Base-by-base conservation (phyloP, 2,888 invertebrate genomes). In the Trachelus tabidus region DNA sequence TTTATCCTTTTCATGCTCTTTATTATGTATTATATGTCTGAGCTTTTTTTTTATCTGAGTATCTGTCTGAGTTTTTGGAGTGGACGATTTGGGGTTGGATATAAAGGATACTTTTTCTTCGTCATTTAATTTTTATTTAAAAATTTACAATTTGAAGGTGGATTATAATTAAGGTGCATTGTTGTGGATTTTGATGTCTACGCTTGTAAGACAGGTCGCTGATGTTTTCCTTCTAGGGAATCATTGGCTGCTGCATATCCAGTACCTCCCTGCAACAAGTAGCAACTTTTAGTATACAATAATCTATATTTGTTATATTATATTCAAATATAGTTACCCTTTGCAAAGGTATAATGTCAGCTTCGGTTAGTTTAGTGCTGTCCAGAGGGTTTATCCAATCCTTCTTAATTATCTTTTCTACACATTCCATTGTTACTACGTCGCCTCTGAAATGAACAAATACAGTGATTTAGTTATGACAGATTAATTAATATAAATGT, bases 311-410 rank as follows among this genome's bases (percentile, higher is more conserved):
- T 11, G 35, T 35, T 68, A 34, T 34, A 56, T 35, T 31, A 30
- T 9, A 30, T 33, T 73, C 34, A 15, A 30, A 23, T 34, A 68
- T 34, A 35, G 12, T 92, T 93, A 96, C 96, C 92, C 98, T 94
- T 91, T 99, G 97, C 87, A 99, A 91, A 9, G 94, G 94, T 88
- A 99, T 98, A 37, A 99, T 97, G 89, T 99, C 99, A 85, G 95
- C 96, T 82, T 98, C 98, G 75, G 94, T 95, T 11, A 98, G 90
- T 90, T 96, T 96, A 80, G 96, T 94, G 77, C 95, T 95, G 76
- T 97, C 98, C 34, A 98, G 93, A 0, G 99, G 99, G 92, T 99
- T 98, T 34, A 97, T 93, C 98, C 98, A 98, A 90, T 99, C 99
- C 87, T 97, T 98, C 88, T 96, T 98, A 77, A 99, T 97, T 30